A percentile compares a stretch with the other conserved stretches of the same genome.
Conservation (phyloP, 2,113 vertebrate species). For the Cyprinodon tularosa region DNA sequence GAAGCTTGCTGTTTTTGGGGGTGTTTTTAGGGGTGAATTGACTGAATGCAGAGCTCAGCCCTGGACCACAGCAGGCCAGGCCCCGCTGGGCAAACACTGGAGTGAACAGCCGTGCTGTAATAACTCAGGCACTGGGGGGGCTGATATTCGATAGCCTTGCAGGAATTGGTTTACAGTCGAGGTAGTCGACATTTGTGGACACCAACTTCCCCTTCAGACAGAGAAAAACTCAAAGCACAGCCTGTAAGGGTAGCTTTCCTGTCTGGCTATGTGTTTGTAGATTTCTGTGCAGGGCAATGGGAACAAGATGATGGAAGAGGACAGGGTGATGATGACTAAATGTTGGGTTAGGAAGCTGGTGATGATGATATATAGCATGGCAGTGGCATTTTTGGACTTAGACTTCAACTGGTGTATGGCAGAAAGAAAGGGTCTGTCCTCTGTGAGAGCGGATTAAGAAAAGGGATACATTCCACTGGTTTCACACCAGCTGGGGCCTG, state of each 20-base stretch:
- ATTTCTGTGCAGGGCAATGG: constrained; percentile 41
- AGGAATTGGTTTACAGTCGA: constrained; percentile 78
- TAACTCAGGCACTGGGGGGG: constrained; percentile 73
- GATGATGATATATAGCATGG: constrained; percentile 57
- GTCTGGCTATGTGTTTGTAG: constrained; percentile 61
- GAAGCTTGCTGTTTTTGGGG: constrained; percentile 48
- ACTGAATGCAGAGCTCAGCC: constrained; percentile 41
- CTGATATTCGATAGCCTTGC: constrained; percentile 78
- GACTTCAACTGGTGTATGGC: constrained; percentile 53
- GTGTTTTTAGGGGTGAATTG: constrained; percentile 19
- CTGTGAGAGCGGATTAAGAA: constrained; percentile 50
- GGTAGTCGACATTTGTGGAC: constrained; percentile 62
- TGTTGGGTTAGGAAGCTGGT: constrained; percentile 47
- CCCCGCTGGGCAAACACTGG: constrained; percentile 42
- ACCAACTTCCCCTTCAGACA: constrained; percentile 76
- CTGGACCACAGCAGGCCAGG: constrained; percentile 45
- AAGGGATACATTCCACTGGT: constrained; percentile 46
- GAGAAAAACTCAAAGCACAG: constrained; percentile 70
- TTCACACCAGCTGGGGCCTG: constrained; percentile 63
- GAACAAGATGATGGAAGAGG: constrained; percentile 50
- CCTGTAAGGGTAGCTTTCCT: constrained; percentile 80
- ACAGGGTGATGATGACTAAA: constrained; percentile 61
- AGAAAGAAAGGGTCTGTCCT: constrained; percentile 55
- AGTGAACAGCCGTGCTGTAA: constrained; percentile 67
- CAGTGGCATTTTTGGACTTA: constrained; percentile 37